phyloP scores from a whole-genome alignment of 2,888 invertebrate species.

The Yponomeuta malinellus region DNA sequence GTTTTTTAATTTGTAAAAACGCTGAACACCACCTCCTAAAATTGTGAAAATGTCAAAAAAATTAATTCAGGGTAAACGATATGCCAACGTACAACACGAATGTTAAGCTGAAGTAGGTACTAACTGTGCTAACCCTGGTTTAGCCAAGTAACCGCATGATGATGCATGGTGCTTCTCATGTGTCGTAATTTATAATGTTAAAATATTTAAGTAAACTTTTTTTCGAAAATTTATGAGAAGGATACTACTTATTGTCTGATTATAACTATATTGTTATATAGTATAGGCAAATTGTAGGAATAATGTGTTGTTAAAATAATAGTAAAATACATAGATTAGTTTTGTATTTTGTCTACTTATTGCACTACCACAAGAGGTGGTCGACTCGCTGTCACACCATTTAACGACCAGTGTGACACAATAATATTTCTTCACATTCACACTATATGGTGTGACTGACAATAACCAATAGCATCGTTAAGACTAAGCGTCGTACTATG shows the following conservation, averaged over 20 bases:
- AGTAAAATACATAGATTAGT: background rate
- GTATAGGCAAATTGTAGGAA: background rate
- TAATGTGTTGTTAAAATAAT: background rate
- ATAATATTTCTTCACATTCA: too few species aligned
- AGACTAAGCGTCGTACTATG: too few species aligned
- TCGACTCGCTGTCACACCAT: too few species aligned
- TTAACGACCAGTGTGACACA: too few species aligned
- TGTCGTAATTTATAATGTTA: too few species aligned
- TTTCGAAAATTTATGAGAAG: too few species aligned
- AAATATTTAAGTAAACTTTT: too few species aligned
- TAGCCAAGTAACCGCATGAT: background rate
- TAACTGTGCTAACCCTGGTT: background rate
- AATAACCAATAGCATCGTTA: too few species aligned
- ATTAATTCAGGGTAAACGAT: background rate
- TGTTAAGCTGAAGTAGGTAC: background rate
- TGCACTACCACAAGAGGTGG: background rate
- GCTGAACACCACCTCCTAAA: too few species aligned
- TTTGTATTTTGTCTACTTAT: conserved; percentile 2
- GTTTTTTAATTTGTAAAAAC: too few species aligned
- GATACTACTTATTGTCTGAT: background rate
- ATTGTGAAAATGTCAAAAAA: background rate
- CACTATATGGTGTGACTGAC: too few species aligned
- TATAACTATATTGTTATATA: background rate
- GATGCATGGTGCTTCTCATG: background rate
- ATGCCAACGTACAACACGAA: background rate